A percentile compares a stretch with the other conserved stretches of the same genome.
Evolutionary conservation across 1,140 invertebrate genomes (phyloP).

Genomic region (Macrotrachela quadricornifera): DNA sequence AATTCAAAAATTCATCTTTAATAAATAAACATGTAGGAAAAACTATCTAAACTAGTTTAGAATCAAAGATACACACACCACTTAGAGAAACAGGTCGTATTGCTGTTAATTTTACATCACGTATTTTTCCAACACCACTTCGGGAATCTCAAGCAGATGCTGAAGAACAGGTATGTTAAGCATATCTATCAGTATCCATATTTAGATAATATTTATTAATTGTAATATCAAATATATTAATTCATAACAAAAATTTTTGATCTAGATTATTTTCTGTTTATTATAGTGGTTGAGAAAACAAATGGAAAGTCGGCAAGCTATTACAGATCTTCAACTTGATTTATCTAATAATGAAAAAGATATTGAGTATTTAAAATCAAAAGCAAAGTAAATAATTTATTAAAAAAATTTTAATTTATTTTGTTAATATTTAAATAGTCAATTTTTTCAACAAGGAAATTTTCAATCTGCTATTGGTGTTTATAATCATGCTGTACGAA

Average conservation of each 20-base stretch:
- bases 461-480: slow-evolving; percentile 56
- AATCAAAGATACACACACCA: slow-evolving; percentile 12
- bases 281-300: slow-evolving; percentile 3
- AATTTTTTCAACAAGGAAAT: slow-evolving; percentile 49
- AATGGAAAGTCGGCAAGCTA: not conserved
- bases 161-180: slow-evolving; percentile 43
- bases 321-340: not conserved
- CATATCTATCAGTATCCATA: too few species aligned
- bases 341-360: slow-evolving; percentile 56
- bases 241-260: not conserved
- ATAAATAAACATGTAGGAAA: slow-evolving; percentile 12
- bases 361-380: slow-evolving; percentile 54
- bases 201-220: too few species aligned
- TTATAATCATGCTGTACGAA: slow-evolving; percentile 50
- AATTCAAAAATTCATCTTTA: slow-evolving; percentile 5
- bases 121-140: slow-evolving; percentile 56
- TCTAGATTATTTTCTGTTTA: not conserved
- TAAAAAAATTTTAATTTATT: not conserved
- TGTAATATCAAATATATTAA: too few species aligned
- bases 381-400: slow-evolving; percentile 42
- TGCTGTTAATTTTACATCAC: slow-evolving; percentile 46
- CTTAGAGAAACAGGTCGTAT: slow-evolving; percentile 36
- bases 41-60: slow-evolving; percentile 19
- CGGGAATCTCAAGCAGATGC: slow-evolving; percentile 48
- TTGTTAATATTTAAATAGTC: slow-evolving; percentile 27